Conservation (phyloP, 2,797 vertebrate genomes). For the Enteromius paludinosus region DNA sequence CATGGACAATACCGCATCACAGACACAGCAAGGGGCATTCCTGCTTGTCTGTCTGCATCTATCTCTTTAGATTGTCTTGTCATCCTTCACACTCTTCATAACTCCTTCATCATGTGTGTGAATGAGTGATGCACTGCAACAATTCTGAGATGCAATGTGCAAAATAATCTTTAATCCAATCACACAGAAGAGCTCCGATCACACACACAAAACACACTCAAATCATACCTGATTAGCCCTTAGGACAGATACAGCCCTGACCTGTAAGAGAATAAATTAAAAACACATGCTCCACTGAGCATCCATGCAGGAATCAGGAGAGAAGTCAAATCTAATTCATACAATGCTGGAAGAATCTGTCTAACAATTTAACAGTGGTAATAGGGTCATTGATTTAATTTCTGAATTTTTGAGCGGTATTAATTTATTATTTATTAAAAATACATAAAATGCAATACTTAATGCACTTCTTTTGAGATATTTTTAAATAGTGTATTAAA, state of each 20-base stretch:
- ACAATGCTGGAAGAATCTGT: neutral
- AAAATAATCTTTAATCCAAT: constrained; percentile 29
- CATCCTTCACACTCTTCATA: constrained; percentile 26
- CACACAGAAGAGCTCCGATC: constrained; percentile 9
- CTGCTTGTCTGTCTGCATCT: constrained; percentile 32
- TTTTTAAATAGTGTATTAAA: neutral
- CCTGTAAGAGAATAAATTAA: constrained; percentile 22
- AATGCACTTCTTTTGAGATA: neutral
- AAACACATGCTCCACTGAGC: constrained; percentile 35
- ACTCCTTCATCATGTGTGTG: constrained; percentile 17
- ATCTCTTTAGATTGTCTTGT: constrained; percentile 19
- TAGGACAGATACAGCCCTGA: constrained; percentile 34
- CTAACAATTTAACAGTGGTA: neutral
- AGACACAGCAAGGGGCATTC: constrained; percentile 23
- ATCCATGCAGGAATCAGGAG: constrained; percentile 11
- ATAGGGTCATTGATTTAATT: neutral
- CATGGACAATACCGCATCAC: constrained; percentile 20
- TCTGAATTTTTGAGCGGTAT: neutral
- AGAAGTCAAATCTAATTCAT: constrained; percentile 4
- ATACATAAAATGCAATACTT: neutral
- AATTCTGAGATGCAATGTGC: constrained; percentile 10
- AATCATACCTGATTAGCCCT: constrained; percentile 15
- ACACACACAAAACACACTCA: constrained; percentile 11
- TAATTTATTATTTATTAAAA: neutral
- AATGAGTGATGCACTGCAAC: neutral